phyloP scores from a whole-genome alignment of 2,888 invertebrate species.

The Tipula confusa region DNA sequence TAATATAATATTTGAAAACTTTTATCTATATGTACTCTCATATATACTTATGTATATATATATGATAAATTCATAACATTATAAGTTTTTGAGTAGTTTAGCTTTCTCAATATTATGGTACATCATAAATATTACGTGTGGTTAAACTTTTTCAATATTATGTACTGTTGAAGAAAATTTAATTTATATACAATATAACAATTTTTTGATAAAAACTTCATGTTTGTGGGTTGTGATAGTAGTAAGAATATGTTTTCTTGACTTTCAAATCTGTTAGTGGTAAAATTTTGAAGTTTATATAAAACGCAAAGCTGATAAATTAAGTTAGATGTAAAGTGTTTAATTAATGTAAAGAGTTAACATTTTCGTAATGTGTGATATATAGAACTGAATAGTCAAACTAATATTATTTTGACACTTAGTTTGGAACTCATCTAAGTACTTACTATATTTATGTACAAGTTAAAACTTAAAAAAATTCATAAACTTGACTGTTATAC shows the following conservation, averaged over 20 bases:
- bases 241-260: background rate
- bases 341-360: background rate
- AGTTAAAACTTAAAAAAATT: no score
- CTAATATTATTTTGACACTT: no score
- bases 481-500: no score
- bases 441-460: no score
- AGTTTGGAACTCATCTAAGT: no score
- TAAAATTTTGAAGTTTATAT: background rate
- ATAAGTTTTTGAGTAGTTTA: conserved; percentile 25
- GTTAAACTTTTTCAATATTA: background rate
- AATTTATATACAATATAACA: background rate
- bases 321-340: background rate
- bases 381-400: no score
- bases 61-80: background rate
- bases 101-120: background rate
- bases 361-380: no score
- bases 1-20: background rate
- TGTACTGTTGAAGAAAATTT: background rate
- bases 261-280: background rate
- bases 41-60: background rate
- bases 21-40: background rate
- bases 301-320: background rate
- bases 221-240: background rate
- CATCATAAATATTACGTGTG: conserved; percentile 1
- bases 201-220: background rate